phyloP scores from a whole-genome alignment of 1,140 invertebrate genomes.

The Macrocentrus cingulum region DNA sequence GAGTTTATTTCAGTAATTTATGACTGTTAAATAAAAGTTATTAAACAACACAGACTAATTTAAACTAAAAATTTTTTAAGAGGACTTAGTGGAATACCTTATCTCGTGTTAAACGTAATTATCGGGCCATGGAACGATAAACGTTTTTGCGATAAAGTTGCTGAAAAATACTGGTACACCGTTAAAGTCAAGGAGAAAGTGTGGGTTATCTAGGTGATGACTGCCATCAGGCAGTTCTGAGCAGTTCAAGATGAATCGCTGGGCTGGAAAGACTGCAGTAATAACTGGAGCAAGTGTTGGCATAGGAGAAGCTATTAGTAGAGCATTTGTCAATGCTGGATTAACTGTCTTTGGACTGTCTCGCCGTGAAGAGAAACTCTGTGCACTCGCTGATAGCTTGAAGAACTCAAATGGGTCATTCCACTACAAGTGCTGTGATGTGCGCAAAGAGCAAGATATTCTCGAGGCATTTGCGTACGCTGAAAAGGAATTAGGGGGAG shows the following conservation, averaged over 20 bases:
- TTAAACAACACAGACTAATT: too few relatives aligned
- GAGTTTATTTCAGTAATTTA: too few relatives aligned
- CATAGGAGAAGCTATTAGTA: constrained; percentile 50
- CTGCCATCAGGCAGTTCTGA: too few relatives aligned
- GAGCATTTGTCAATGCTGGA: constrained; percentile 30
- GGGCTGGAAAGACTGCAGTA: constrained; percentile 56
- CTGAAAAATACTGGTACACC: too few relatives aligned
- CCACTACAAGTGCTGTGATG: not conserved
- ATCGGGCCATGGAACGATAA: too few relatives aligned
- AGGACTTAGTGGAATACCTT: too few relatives aligned
- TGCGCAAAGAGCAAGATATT: not conserved
- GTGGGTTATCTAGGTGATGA: not conserved
- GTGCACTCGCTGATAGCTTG: not conserved
- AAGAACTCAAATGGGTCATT: not conserved
- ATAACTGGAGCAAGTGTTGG: constrained; percentile 59
- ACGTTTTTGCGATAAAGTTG: too few relatives aligned
- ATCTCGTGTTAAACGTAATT: too few relatives aligned
- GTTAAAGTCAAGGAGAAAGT: not conserved
- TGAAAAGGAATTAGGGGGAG: not conserved
- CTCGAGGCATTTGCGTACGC: not conserved
- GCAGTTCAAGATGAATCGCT: constrained; percentile 41
- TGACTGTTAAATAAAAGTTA: too few relatives aligned
- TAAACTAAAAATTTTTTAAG: too few relatives aligned
- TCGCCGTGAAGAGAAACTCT: not conserved
- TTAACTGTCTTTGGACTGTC: constrained; percentile 11